phyloP scores from a whole-genome alignment of 1,140 invertebrate genomes.

The Drosophila azteca region DNA sequence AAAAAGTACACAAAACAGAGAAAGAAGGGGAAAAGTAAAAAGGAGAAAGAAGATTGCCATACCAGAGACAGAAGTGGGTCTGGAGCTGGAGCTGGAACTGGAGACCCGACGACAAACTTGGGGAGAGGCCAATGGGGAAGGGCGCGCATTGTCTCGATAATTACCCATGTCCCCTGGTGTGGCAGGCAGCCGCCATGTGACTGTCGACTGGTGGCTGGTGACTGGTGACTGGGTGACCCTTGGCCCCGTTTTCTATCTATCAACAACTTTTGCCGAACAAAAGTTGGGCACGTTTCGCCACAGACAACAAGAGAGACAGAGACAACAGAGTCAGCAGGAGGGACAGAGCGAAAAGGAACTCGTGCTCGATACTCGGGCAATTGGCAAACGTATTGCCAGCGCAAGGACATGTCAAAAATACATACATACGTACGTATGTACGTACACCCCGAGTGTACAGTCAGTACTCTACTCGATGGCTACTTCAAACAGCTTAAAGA shows the following conservation, averaged over 20 bases:
- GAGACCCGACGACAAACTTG: constrained; percentile 1
- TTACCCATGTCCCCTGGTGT: constrained; percentile 68
- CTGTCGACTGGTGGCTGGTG: constrained; percentile 10
- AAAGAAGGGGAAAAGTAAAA: constrained; percentile 4
- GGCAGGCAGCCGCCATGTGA: constrained; percentile 28
- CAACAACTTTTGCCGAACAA: constrained; percentile 61
- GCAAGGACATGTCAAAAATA: constrained; percentile 44
- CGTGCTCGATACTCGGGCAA: background rate
- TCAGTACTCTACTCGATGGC: background rate
- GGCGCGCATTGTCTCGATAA: constrained; percentile 71
- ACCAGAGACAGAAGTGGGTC: constrained; percentile 29
- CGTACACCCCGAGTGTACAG: constrained; percentile 1
- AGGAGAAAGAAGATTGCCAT: no score
- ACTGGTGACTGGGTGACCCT: constrained; percentile 46
- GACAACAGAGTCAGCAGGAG: background rate
- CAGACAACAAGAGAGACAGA: constrained; percentile 30
- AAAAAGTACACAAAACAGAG: constrained; percentile 24
- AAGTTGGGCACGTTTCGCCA: constrained; percentile 56
- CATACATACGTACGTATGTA: no score
- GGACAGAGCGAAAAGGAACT: background rate
- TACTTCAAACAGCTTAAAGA: constrained; percentile 42
- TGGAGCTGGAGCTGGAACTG: background rate
- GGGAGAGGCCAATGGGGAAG: background rate
- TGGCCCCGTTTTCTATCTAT: constrained; percentile 63
- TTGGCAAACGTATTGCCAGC: constrained; percentile 27